phyloP scores from a whole-genome alignment of 35 echinoderm and acorn worm species.

The Holothuria glaberrima region DNA sequence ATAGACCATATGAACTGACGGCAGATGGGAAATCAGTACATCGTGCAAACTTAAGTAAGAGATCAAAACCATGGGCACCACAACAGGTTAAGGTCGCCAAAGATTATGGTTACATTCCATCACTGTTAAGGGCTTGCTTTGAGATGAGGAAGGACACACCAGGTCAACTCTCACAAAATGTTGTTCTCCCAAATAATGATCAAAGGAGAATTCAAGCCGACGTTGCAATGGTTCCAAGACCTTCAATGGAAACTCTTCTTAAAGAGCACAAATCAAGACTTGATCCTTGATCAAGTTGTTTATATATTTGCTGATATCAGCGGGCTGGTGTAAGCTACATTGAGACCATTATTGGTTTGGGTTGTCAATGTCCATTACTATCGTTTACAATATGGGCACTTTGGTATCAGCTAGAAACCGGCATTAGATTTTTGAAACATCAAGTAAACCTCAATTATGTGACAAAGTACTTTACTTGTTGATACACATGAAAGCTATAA shows the following conservation, averaged over 20 bases:
- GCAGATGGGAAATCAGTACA: constrained; percentile 25
- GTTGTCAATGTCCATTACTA: too few relatives aligned
- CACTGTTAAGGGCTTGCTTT: not conserved
- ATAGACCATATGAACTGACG: constrained; percentile 2
- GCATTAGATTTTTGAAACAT: too few relatives aligned
- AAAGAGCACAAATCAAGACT: constrained; percentile 10
- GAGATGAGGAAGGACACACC: not conserved
- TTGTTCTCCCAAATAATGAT: constrained; percentile 20
- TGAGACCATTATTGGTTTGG: too few relatives aligned
- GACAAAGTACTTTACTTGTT: too few relatives aligned
- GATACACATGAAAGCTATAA: too few relatives aligned
- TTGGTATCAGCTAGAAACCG: too few relatives aligned
- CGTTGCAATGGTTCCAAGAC: constrained; percentile 22
- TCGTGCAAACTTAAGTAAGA: constrained; percentile 39
- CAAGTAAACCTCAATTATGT: too few relatives aligned
- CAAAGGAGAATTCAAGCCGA: constrained; percentile 2
- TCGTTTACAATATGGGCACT: too few relatives aligned
- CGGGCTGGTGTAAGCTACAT: too few relatives aligned
- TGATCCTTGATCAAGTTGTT: too few relatives aligned
- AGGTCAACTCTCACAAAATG: constrained; percentile 47
- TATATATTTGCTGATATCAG: too few relatives aligned
- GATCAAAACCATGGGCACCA: constrained; percentile 14
- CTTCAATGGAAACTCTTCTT: not conserved
- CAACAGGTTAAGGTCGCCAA: constrained; percentile 14
- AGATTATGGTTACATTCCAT: constrained; percentile 53